Percentiles rank a stretch among this genome's conserved stretches.
These are phyloP conservation scores for Enteromius radiatus DNA, from an alignment of 2,797 vertebrate genomes.

Conservation along the genomic window DNA sequence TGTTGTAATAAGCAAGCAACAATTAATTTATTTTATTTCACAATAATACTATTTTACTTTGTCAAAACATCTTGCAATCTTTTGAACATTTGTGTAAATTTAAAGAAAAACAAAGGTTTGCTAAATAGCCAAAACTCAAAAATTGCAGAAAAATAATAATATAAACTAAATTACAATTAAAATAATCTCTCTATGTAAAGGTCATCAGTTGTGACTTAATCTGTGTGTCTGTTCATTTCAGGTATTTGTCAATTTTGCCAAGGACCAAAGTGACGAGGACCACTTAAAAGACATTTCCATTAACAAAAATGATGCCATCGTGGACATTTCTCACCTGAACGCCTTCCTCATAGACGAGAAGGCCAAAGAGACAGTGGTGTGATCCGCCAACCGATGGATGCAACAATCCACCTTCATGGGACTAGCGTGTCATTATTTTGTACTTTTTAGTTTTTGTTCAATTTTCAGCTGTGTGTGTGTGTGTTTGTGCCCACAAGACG, in stretches of 20 bases:
- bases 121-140: not conserved
- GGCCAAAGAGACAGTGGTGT: conserved; percentile 94
- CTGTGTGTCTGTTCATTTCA: conserved; percentile 60
- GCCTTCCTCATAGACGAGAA: conserved; percentile 88
- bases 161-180: not conserved
- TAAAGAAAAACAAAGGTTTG: not conserved
- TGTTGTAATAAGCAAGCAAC: not conserved
- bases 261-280: conserved; percentile 99
- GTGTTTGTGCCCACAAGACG: conserved; percentile 55
- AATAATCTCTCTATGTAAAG: not conserved
- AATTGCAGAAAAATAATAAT: not conserved
- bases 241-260: conserved; percentile 99
- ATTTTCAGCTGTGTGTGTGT: conserved; percentile 68
- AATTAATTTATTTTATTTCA: too few relatives aligned
- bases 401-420: not conserved
- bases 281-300: conserved; percentile 92
- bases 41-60: too few relatives aligned
- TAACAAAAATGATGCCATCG: conserved; percentile 90
- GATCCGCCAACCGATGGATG: conserved; percentile 66
- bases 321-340: conserved; percentile 88
- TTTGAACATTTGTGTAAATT: not conserved
- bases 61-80: not conserved
- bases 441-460: conserved; percentile 54
- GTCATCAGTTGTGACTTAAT: not conserved
- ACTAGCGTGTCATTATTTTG: conserved; percentile 43